Conservation (phyloP, 92 coral and sea anemone genomes). For the Siderastrea radians region DNA sequence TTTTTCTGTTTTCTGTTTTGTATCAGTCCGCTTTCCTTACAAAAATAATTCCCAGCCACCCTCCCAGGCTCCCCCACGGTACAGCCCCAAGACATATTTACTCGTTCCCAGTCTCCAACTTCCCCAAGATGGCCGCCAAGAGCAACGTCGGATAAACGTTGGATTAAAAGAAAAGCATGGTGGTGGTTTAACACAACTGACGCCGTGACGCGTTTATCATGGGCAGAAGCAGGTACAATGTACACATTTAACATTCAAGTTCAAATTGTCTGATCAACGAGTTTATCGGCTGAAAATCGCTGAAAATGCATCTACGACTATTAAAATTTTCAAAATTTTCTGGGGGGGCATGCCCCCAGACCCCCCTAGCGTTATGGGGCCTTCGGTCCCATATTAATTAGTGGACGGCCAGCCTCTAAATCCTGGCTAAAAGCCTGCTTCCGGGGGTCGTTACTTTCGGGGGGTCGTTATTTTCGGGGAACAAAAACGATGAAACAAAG, state of each 20-base stretch:
- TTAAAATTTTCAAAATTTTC: too few relatives aligned
- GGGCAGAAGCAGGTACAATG: not conserved
- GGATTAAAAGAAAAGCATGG: not conserved
- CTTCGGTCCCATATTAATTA: not conserved
- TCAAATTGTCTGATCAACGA: not conserved
- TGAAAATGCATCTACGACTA: not conserved
- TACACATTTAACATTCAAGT: not conserved
- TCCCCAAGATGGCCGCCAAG: slow-evolving; percentile 5
- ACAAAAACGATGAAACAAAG: too few relatives aligned
- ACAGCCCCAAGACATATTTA: not conserved
- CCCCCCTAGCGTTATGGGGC: not conserved
- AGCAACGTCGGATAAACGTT: not conserved
- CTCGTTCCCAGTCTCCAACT: not conserved
- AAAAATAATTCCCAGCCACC: not conserved
- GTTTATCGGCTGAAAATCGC: not conserved
- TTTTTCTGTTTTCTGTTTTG: not conserved
- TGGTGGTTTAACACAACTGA: not conserved
- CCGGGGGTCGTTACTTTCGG: too few relatives aligned
- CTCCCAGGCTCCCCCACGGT: not conserved
- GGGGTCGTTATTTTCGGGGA: too few relatives aligned
- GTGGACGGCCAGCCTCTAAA: not conserved
- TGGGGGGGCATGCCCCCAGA: too few relatives aligned
- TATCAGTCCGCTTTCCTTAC: not conserved
- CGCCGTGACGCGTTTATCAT: not conserved
- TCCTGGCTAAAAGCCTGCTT: not conserved